Percentiles rank a stretch among this genome's conserved stretches.
Conservation (phyloP, 2,797 vertebrate species). For the Falco peregrinus region DNA sequence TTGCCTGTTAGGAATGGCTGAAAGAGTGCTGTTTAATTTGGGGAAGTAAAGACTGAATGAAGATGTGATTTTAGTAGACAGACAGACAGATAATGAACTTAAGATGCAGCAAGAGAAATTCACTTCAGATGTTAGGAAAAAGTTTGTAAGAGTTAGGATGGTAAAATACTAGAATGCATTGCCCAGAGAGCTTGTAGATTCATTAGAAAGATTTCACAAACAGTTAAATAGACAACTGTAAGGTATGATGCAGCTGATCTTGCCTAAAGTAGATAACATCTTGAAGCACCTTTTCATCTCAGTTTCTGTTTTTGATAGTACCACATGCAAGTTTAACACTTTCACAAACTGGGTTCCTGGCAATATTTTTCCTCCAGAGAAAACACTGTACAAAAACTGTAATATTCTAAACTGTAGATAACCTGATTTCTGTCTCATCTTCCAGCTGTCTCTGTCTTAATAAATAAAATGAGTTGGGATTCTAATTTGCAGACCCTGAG, state of each 20-base stretch:
- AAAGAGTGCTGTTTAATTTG: background rate
- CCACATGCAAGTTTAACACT: background rate
- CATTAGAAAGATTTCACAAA: background rate
- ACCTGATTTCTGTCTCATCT: background rate
- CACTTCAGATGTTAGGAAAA: background rate
- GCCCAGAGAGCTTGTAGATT: accelerated
- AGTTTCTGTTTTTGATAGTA: background rate
- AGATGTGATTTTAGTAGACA: background rate
- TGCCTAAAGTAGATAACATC: background rate
- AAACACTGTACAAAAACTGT: background rate
- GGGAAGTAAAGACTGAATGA: background rate
- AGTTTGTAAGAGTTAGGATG: background rate
- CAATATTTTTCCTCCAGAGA: background rate
- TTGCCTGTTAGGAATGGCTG: background rate
- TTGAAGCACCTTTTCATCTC: background rate
- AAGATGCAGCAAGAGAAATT: background rate
- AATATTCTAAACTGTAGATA: background rate
- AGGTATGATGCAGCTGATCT: background rate
- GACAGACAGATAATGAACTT: background rate
- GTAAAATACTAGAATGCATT: background rate
- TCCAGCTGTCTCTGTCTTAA: background rate
- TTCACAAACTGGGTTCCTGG: background rate
- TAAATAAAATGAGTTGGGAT: background rate
- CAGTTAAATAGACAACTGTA: background rate
- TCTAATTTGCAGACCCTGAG: background rate